These are phyloP conservation scores for Dynastes hyllus DNA, from an alignment of 2,888 invertebrate genomes.

Conservation along the genomic window DNA sequence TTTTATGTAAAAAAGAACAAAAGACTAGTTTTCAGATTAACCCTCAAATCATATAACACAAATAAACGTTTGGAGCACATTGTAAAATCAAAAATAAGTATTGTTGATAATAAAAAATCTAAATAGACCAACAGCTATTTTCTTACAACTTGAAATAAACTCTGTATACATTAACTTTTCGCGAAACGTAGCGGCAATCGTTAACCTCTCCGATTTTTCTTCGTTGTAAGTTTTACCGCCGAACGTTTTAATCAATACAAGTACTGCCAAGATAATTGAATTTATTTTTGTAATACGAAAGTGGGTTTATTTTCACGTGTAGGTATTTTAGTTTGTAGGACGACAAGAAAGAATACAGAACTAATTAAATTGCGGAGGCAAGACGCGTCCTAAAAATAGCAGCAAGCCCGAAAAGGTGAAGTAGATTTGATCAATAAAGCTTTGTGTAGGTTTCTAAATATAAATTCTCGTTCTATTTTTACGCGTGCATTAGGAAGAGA, in stretches of 20 bases:
- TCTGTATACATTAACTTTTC: not conserved
- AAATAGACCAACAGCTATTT: not conserved
- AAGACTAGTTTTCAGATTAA: no score
- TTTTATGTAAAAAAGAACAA: no score
- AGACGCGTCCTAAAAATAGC: conserved; percentile 44
- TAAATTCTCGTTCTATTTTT: conserved; percentile 39
- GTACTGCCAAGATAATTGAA: not conserved
- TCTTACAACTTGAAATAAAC: not conserved
- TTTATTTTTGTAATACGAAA: conserved; percentile 26
- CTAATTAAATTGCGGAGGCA: conserved; percentile 31
- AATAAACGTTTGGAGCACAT: not conserved
- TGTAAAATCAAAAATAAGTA: not conserved
- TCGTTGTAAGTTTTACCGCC: not conserved
- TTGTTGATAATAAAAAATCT: no score
- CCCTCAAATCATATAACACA: not conserved
- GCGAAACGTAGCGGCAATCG: not conserved
- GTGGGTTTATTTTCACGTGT: conserved; percentile 13
- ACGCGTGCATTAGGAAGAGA: conserved; percentile 38
- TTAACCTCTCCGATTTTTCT: not conserved
- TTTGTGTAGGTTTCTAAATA: conserved; percentile 47
- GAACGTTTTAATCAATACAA: not conserved
- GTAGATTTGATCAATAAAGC: conserved; percentile 46
- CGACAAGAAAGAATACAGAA: conserved; percentile 22
- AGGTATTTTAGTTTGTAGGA: conserved; percentile 18
- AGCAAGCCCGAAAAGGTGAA: conserved; percentile 45